Base-by-base conservation (phyloP, 2,113 vertebrate species). In the Pseudolaguvia tuberculata region DNA sequence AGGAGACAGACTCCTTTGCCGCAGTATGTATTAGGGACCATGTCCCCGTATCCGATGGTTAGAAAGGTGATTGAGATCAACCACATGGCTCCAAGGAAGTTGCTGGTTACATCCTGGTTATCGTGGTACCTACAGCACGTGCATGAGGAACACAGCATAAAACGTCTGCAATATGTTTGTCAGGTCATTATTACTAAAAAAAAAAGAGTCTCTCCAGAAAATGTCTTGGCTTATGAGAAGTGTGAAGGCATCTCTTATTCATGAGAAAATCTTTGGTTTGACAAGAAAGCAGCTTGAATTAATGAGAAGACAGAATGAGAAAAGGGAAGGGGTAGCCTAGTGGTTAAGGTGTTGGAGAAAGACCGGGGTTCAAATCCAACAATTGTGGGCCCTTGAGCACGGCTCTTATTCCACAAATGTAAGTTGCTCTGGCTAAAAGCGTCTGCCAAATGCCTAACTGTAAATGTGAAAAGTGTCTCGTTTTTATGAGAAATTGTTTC, bases 1-100 rank as follows among this genome's bases (percentile, higher is more conserved):
- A 99, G 94, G 85, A 99, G 93, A 85, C 97, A 99, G 80, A 99
- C 96, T 83, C 97, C 97, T 91, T 98, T 99, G 71, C 97, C 97
- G 91, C 97, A 99, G 90, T 99, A 99, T 25, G 97, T 99, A 87
- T 99, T 94, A 72, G 97, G 97, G 87, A 99, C 97, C 95, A 99
- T 99, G 85, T 99, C 97, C 75, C 97, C 97, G 79, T 99, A 99
- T 80, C 97, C 97, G 86, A 99, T 99, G 76, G 97, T 98, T 77
- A 99, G 92, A 92, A 99, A 99, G 74, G 97, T 99, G 91, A 99
- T 99, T 84, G 97, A 99, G 90, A 99, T 99, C 90, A 99, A 93
- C 97, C 97, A 99, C 97, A 99, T 99, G 80, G 97, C 97, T 90
- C 97, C 96, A 78, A 99, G 94, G 78, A 99, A 99, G 87, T 98